A percentile compares a stretch with the other conserved stretches of the same genome.
Conservation (phyloP, 2,888 invertebrate genomes). For the Nesidiocoris tenuis region DNA sequence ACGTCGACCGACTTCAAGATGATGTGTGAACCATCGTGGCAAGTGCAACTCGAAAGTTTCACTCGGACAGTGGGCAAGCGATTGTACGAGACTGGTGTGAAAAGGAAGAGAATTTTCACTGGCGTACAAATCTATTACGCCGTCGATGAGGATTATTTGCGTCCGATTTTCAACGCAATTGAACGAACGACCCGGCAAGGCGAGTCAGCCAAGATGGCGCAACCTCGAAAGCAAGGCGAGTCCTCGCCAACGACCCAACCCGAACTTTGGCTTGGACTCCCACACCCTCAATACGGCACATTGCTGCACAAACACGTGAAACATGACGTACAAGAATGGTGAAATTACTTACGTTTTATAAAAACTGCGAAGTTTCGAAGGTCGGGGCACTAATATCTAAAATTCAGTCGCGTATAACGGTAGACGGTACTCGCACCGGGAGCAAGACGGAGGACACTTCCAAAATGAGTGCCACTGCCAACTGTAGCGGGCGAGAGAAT, state of each 20-base stretch:
- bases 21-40: neutral
- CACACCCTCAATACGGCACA: too few species aligned
- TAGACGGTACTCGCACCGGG: constrained; percentile 50
- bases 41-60: neutral
- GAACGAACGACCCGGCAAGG: neutral
- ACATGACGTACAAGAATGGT: too few species aligned
- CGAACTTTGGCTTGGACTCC: neutral
- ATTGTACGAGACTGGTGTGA: too few species aligned
- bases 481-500: constrained; percentile 1
- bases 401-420: constrained; percentile 51
- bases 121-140: too few species aligned
- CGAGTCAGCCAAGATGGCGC: constrained; percentile 39
- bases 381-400: constrained; percentile 49
- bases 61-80: too few species aligned
- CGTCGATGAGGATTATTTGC: neutral
- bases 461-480: constrained; percentile 27
- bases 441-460: constrained; percentile 37
- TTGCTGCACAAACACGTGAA: too few species aligned
- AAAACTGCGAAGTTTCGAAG: constrained; percentile 47
- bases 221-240: constrained; percentile 24
- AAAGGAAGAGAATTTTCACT: too few species aligned
- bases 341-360: constrained; percentile 45
- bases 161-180: neutral
- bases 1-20: neutral
- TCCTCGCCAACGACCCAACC: constrained; percentile 37